Evolutionary conservation across 2,888 invertebrate genomes (phyloP).

Genomic region (Psococerastis gibbosa): DNA sequence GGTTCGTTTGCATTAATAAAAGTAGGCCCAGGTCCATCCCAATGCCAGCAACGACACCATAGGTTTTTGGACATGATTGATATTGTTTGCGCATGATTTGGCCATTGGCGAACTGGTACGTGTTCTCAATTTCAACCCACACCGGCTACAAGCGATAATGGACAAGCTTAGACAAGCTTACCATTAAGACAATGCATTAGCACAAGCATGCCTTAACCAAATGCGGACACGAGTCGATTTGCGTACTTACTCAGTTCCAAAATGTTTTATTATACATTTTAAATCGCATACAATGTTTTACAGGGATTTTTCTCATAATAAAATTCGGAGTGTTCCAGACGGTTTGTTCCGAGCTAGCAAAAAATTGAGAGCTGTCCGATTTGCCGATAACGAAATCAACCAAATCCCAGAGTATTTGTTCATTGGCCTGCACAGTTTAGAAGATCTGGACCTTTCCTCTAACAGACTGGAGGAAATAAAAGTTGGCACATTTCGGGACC

Average conservation of each 20-base stretch:
- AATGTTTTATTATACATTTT: not conserved
- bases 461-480: slow-evolving; percentile 42
- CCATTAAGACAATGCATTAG: too few species aligned
- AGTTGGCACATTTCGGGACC: slow-evolving; percentile 33
- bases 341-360: slow-evolving; percentile 37
- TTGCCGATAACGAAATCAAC: slow-evolving; percentile 43
- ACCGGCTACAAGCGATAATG: too few species aligned
- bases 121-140: too few species aligned
- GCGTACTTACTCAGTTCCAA: not conserved
- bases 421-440: slow-evolving; percentile 34
- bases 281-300: slow-evolving; percentile 6
- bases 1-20: too few species aligned
- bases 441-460: slow-evolving; percentile 48
- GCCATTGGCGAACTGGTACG: too few species aligned
- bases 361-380: slow-evolving; percentile 38
- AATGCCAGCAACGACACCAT: too few species aligned
- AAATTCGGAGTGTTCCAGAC: slow-evolving; percentile 35
- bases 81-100: too few species aligned
- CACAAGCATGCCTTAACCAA: too few species aligned
- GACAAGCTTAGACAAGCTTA: too few species aligned
- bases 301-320: slow-evolving; percentile 44
- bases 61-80: too few species aligned
- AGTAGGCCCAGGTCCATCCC: too few species aligned
- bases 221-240: too few species aligned
- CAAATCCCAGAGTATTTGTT: slow-evolving; percentile 38